phyloP scores from a whole-genome alignment of 2,113 vertebrate species.

The Empidonax alnorum region DNA sequence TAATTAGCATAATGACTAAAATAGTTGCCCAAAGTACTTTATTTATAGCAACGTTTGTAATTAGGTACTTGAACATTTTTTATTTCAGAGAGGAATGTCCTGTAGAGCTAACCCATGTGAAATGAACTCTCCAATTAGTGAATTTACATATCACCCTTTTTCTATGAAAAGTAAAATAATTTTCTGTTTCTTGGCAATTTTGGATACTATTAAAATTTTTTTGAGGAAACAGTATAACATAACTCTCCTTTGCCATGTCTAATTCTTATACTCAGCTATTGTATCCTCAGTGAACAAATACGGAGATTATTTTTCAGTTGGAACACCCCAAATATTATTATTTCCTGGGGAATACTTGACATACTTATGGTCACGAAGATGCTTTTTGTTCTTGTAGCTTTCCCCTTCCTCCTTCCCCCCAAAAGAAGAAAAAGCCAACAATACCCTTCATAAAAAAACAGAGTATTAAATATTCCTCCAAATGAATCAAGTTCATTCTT shows the following conservation, averaged over 20 bases:
- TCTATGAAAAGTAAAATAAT: background rate
- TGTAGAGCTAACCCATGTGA: conserved; percentile 25
- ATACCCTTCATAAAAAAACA: background rate
- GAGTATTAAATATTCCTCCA: background rate
- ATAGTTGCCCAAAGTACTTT: conserved; percentile 49
- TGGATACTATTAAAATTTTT: background rate
- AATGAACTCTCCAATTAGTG: conserved; percentile 18
- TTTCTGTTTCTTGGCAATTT: background rate
- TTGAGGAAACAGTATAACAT: background rate
- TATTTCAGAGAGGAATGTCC: conserved; percentile 48
- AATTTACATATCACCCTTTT: conserved; percentile 7
- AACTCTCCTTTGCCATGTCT: background rate
- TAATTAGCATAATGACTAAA: conserved; percentile 48
- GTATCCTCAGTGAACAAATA: background rate
- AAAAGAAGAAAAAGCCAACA: background rate
- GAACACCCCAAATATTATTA: background rate
- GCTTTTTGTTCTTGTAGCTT: background rate
- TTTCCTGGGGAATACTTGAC: background rate
- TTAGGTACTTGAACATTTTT: conserved; percentile 41
- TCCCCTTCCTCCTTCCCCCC: rapidly evolving
- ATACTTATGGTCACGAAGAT: background rate
- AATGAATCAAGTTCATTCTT: background rate
- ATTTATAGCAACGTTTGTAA: conserved; percentile 60
- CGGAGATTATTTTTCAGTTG: background rate
- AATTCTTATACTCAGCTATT: background rate